Base-by-base conservation (phyloP, 2,113 vertebrate genomes). In the Ptychochromis oligacanthus region DNA sequence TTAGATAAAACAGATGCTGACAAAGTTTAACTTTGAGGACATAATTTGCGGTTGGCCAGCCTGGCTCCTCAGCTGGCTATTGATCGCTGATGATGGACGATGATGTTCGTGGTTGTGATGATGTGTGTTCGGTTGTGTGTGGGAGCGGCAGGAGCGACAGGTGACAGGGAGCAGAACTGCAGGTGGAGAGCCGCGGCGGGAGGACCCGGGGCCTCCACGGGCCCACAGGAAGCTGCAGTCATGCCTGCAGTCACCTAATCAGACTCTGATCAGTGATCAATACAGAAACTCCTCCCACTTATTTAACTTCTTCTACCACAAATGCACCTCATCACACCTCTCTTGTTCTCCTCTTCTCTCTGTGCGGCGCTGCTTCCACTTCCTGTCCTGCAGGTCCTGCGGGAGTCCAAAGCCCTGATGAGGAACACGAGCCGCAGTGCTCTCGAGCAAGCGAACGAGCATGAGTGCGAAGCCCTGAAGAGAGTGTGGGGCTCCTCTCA, bases 401-500 rank as follows among this genome's bases (percentile, higher is more conserved):
- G 96, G 87, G 98, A 99, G 91, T 99, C 98, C 82, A 99, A 99
- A 95, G 97, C 97, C 49, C 94, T 99, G 70, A 96, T 99, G 88
- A 96, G 98, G 83, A 98, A 96, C 86, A 95, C 95, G 86, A 97
- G 97, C 96, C 97, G 96, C 81, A 72, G 94, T 59, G 96, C 97
- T 64, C 93, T 99, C 88, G 98, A 99, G 78, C 97, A 98, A 91
- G 97, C 97, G 54, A 99, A 99, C 3, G 98, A 99, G 93, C 96
- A 97, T 1, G 98, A 99, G 87, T 99, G 98, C 76, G 97, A 99
- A 89, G 97, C 97, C 13, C 91, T 99, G 82, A 98, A 97, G 96
- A 97, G 97, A 80, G 96, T 99, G 77, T 99, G 98, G 98, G 97
- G 98, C 55, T 99, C 98, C 0, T 95, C 96, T 1, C 98, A 99